A percentile compares a stretch with the other conserved stretches of the same genome.
Evolutionary conservation across 1,140 invertebrate species (phyloP).

Genomic region (Drosophila burlai): DNA sequence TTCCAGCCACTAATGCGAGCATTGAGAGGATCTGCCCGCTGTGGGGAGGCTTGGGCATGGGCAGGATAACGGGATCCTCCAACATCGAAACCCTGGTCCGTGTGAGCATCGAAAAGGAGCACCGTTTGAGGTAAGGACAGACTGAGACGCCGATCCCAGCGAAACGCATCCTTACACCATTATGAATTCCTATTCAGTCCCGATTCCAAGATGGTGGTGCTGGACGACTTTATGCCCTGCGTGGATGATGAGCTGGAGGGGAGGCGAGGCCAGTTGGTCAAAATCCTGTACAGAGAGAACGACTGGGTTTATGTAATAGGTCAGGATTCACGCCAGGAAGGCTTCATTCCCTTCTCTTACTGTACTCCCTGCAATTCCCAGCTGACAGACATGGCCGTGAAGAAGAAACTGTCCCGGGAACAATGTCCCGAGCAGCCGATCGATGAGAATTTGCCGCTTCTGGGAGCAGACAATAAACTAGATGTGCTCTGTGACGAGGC

Average conservation of each 20-base stretch:
- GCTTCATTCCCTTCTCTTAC: constrained; percentile 97
- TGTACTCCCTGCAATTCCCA: constrained; percentile 94
- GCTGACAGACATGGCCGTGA: constrained; percentile 90
- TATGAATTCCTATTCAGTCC: constrained; percentile 87
- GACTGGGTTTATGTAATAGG: constrained; percentile 98
- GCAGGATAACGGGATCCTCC: constrained; percentile 96
- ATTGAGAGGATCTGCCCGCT: constrained; percentile 89
- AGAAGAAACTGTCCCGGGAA: constrained; percentile 93
- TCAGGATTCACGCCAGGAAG: constrained; percentile 94
- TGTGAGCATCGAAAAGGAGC: constrained; percentile 97
- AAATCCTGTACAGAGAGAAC: constrained; percentile 96
- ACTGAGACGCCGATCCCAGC: too few species aligned
- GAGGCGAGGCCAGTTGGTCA: constrained; percentile 92
- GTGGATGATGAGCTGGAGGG: constrained; percentile 96
- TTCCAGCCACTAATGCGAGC: constrained; percentile 87
- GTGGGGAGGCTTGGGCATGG: constrained; percentile 86
- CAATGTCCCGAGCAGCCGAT: constrained; percentile 77
- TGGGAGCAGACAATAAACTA: constrained; percentile 85
- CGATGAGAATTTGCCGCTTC: constrained; percentile 70
- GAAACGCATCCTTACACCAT: too few species aligned
- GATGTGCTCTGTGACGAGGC: constrained; percentile 70
- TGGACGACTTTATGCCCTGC: constrained; percentile 97
- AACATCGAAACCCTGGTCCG: constrained; percentile 97
- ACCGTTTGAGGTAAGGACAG: constrained; percentile 90
- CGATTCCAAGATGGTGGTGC: constrained; percentile 97